Conservation (phyloP, 1,140 invertebrate species). For the Gyrodactylus bullatarudis region DNA sequence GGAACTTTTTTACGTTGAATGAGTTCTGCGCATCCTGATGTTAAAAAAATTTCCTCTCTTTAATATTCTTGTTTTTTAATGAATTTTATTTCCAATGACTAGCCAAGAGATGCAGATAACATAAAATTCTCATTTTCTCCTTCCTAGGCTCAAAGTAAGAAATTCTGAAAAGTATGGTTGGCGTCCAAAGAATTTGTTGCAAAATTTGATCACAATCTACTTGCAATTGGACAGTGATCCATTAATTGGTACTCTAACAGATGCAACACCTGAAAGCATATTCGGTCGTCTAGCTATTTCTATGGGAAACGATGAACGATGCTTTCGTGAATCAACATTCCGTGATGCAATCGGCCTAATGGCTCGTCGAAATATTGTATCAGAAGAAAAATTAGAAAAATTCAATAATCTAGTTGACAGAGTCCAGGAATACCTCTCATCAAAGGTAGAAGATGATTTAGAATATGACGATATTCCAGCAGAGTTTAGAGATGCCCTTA, state of each 20-base stretch:
- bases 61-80: no score
- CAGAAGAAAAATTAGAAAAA: not conserved
- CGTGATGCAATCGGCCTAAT: constrained; percentile 31
- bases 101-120: no score
- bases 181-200: constrained; percentile 56
- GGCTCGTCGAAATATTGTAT: constrained; percentile 1
- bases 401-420: not conserved
- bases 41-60: no score
- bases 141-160: constrained; percentile 43
- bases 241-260: not conserved
- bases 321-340: constrained; percentile 52
- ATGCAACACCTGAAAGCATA: not conserved
- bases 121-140: not conserved
- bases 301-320: not conserved
- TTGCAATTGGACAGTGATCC: constrained; percentile 39
- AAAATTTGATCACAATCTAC: constrained; percentile 74
- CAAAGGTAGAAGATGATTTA: not conserved
- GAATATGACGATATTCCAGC: constrained; percentile 37
- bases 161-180: constrained; percentile 74
- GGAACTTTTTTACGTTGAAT: no score
- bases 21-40: no score
- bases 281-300: not conserved
- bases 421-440: not conserved
- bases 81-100: no score
- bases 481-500: constrained; percentile 71